Evolutionary conservation across 2,113 vertebrate genomes (phyloP), one percentile per base, ranked within the genome.

Genomic region (Channa argus): DNA sequence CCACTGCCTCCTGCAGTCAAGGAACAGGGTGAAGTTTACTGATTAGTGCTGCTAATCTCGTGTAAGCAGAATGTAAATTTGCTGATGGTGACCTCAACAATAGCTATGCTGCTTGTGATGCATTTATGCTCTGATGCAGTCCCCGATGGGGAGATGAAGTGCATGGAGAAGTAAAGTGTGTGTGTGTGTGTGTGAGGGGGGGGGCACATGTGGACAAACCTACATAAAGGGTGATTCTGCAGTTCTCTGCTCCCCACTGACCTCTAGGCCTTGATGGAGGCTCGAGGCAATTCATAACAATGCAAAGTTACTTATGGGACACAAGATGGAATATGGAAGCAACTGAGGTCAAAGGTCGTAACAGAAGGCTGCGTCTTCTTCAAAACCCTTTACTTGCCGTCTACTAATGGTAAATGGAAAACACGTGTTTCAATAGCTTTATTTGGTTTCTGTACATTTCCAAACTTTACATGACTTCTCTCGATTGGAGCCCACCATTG

Each of bases 61-160:
- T 70, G 84, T 82, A 84, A 88, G 84, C 87, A 85, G 53, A 89
- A 83, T 63, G 73, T 63, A 85, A 86, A 86, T 65, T 66, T 89
- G 84, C 87, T 84, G 87, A 88, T 86, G 80, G 79, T 51, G 86
- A 86, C 72, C 84, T 82, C 54, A 79, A 73, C 77, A 55, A 37
- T 55, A 61, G 37, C 12, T 2, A 43, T 36, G 65, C 76, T 83
- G 84, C 82, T 84, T 78, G 75, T 80, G 71, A 86, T 65, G 79
- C 84, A 80, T 71, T 82, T 82, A 68, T 86, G 72, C 76, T 86
- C 72, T 84, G 81, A 86, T 82, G 46, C 3, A 14, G 64, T 77
- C 81, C 77, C 67, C 4, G 69, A 37, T 59, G 43, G 36, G 38
- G 49, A 6, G 15, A n/a, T n/a, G n/a, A n/a, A n/a, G n/a, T n/a